Evolutionary conservation across 2,113 vertebrate species (phyloP).

Genomic region (Entomyzon cyanotis): DNA sequence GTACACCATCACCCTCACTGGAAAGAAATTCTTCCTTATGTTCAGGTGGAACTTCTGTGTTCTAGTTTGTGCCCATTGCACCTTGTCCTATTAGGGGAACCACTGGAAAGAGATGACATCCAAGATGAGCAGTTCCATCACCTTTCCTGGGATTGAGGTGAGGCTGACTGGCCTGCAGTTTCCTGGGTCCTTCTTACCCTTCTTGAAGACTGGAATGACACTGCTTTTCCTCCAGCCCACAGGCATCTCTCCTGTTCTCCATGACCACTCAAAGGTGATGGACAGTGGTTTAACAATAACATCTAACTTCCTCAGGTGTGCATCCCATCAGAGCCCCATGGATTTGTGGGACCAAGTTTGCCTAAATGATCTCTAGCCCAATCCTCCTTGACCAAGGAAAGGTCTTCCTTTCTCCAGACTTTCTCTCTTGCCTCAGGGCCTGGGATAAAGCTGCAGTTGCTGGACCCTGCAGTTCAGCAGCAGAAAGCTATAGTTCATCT

Average conservation of each 20-base stretch:
- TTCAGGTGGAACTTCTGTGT: background rate
- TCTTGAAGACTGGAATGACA: background rate
- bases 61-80: background rate
- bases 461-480: background rate
- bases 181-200: background rate
- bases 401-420: background rate
- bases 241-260: background rate
- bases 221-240: background rate
- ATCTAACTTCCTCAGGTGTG: background rate
- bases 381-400: background rate
- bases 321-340: background rate
- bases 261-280: background rate
- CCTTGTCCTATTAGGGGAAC: background rate
- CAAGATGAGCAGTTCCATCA: background rate
- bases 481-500: background rate
- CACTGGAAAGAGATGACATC: background rate
- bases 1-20: accelerated
- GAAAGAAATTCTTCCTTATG: background rate
- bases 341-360: background rate
- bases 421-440: background rate
- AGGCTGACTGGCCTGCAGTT: background rate
- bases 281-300: background rate
- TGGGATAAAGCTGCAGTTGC: background rate
- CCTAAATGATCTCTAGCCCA: background rate
- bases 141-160: background rate